phyloP scores from a whole-genome alignment of 2,113 vertebrate genomes.

The Xiphias gladius region DNA sequence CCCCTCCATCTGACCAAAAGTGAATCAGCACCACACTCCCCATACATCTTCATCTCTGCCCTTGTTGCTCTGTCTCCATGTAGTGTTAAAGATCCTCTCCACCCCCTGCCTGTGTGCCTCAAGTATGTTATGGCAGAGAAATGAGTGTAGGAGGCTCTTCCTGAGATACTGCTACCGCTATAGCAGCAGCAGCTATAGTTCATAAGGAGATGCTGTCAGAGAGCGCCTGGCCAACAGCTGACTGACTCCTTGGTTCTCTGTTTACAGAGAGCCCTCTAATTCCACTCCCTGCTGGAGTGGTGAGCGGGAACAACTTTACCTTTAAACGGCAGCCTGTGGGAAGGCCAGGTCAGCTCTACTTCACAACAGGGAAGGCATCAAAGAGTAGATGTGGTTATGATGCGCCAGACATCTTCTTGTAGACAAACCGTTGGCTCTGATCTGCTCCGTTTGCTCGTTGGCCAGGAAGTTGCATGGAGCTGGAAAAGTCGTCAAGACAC shows the following conservation, averaged over 20 bases:
- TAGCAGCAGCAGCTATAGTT: neutral
- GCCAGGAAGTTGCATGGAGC: conserved; percentile 18
- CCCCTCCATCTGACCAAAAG: conserved; percentile 2
- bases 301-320: conserved; percentile 23
- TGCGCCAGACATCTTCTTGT: neutral
- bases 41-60: neutral
- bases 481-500: conserved; percentile 21
- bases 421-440: conserved; percentile 9
- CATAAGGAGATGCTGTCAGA: conserved; percentile 42
- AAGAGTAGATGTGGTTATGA: neutral
- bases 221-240: neutral
- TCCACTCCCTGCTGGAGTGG: neutral
- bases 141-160: neutral
- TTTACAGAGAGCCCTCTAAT: conserved; percentile 4
- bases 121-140: neutral
- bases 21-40: conserved; percentile 71
- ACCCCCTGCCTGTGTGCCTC: conserved; percentile 3
- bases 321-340: conserved; percentile 14
- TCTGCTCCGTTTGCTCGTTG: neutral
- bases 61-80: neutral
- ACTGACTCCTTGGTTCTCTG: neutral
- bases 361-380: neutral
- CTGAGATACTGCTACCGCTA: conserved; percentile 12
- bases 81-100: neutral
- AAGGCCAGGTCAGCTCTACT: neutral